Percentiles rank a stretch among this genome's conserved stretches.
These are phyloP conservation scores for Sebastes oblongus DNA, from an alignment of 2,797 vertebrate species.

Conservation along the genomic window DNA sequence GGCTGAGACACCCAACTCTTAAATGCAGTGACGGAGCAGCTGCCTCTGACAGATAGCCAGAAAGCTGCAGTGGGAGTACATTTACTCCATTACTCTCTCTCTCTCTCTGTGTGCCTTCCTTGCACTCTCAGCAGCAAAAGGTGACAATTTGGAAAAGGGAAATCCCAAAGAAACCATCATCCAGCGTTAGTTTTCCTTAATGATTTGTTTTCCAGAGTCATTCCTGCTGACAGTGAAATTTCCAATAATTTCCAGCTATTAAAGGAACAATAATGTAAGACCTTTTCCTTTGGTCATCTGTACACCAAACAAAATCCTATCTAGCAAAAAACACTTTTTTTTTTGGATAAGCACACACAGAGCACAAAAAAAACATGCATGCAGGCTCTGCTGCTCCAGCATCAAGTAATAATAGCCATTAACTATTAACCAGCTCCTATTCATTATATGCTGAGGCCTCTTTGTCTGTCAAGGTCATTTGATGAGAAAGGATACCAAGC, in stretches of 20 bases:
- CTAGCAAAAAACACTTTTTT: not conserved
- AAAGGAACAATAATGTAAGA: constrained; percentile 21
- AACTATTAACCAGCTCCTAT: constrained; percentile 70
- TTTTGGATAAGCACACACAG: not conserved
- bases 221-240: constrained; percentile 44
- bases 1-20: constrained; percentile 66
- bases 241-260: constrained; percentile 29
- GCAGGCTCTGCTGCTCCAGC: constrained; percentile 7
- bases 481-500: constrained; percentile 28
- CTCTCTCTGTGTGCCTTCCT: not conserved
- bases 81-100: not conserved
- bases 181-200: constrained; percentile 6
- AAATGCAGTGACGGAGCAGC: constrained; percentile 60
- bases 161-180: constrained; percentile 23
- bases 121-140: not conserved
- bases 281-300: constrained; percentile 28
- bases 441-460: constrained; percentile 42
- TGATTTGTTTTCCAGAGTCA: constrained; percentile 51
- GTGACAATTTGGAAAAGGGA: constrained; percentile 39
- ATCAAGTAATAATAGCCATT: constrained; percentile 52
- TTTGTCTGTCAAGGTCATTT: constrained; percentile 60
- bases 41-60: constrained; percentile 70
- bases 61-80: constrained; percentile 15
- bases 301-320: constrained; percentile 14
- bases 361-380: not conserved